These are phyloP conservation scores for Mnemiopsis leidyi DNA, from an alignment of 37 sponge, comb jelly and placozoan genomes.

Conservation along the genomic window DNA sequence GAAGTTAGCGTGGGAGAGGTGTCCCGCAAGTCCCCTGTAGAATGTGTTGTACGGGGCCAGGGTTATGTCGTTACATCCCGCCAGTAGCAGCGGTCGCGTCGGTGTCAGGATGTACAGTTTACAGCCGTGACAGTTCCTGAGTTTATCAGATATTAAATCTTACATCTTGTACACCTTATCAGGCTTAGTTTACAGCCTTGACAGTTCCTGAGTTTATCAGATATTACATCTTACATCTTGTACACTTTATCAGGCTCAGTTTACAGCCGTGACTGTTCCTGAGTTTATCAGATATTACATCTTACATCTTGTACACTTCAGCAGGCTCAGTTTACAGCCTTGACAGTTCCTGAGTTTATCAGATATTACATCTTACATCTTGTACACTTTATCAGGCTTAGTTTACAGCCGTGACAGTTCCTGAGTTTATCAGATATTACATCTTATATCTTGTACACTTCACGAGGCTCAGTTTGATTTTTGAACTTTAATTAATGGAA, in stretches of 20 bases:
- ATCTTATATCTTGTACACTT: too few species aligned
- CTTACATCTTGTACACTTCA: too few species aligned
- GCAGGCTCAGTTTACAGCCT: not conserved
- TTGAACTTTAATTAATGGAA: too few species aligned
- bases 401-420: constrained; percentile 23
- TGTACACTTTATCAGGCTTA: not conserved
- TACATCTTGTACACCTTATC: too few species aligned
- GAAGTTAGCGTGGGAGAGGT: constrained; percentile 40
- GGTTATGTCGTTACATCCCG: constrained; percentile 64
- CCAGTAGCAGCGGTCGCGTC: constrained; percentile 41
- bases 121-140: constrained; percentile 64
- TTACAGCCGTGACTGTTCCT: constrained; percentile 42
- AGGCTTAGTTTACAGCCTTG: not conserved
- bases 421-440: too few species aligned
- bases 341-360: not conserved
- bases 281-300: not conserved
- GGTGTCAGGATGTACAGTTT: constrained; percentile 45
- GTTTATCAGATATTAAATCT: not conserved
- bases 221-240: too few species aligned
- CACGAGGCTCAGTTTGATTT: not conserved
- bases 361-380: too few species aligned
- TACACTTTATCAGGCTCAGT: not conserved
- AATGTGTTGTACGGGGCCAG: constrained; percentile 65
- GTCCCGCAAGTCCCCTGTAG: constrained; percentile 54
- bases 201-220: not conserved